These are phyloP conservation scores for Chelon auratus DNA, from an alignment of 2,797 vertebrate species.

Conservation along the genomic window DNA sequence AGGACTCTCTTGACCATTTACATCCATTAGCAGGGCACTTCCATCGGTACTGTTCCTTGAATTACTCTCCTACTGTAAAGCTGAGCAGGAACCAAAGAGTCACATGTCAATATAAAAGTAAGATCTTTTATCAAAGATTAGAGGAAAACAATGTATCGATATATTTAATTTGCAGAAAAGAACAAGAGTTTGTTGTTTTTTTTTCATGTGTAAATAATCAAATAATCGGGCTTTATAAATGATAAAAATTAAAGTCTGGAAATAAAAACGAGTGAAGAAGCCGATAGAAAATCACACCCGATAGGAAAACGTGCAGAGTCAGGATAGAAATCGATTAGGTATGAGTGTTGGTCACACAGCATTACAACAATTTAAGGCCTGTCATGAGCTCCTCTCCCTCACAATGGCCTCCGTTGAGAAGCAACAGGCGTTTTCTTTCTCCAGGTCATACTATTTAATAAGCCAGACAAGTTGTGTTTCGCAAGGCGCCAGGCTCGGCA, in stretches of 20 bases:
- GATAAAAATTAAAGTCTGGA: not conserved
- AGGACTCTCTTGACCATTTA: constrained; percentile 79
- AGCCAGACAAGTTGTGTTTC: constrained; percentile 90
- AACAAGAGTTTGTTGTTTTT: not conserved
- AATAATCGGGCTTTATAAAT: no score
- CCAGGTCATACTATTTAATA: constrained; percentile 88
- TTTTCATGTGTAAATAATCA: no score
- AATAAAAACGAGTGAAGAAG: not conserved
- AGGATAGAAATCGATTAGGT: constrained; percentile 78
- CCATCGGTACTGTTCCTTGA: constrained; percentile 59
- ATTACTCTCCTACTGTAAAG: constrained; percentile 46
- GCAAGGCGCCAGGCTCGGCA: constrained; percentile 89
- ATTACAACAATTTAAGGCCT: constrained; percentile 84
- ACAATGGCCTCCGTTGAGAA: constrained; percentile 84
- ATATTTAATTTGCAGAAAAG: not conserved
- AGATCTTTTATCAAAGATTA: not conserved
- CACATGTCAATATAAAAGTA: constrained; percentile 36
- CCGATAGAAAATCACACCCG: constrained; percentile 1
- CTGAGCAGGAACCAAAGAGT: constrained; percentile 18
- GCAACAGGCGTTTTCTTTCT: constrained; percentile 87
- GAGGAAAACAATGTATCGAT: not conserved
- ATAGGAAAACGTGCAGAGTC: constrained; percentile 54
- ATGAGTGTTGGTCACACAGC: constrained; percentile 84
- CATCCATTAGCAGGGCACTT: constrained; percentile 75
- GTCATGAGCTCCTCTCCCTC: constrained; percentile 81